A percentile compares a stretch with the other conserved stretches of the same genome.
phyloP scores from a whole-genome alignment of 2,113 vertebrate species.

The Solea senegalensis region DNA sequence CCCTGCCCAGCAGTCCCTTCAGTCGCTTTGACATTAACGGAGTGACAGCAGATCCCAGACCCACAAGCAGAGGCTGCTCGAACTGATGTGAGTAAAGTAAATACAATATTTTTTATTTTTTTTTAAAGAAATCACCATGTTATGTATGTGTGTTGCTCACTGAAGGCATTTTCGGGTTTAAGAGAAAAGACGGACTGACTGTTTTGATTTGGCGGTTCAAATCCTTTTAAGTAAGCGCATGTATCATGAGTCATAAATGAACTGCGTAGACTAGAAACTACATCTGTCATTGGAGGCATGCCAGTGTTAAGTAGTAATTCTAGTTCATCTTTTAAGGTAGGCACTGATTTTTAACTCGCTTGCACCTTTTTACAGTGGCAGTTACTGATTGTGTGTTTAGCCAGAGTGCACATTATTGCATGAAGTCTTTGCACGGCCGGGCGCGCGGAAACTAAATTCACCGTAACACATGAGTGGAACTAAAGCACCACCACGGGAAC shows the following conservation, averaged over 20 bases:
- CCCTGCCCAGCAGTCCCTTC: slow-evolving; percentile 40
- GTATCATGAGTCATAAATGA: no score
- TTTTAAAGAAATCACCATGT: no score
- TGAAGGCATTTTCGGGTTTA: no score
- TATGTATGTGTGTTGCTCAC: no score
- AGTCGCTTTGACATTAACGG: slow-evolving; percentile 36
- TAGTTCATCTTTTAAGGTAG: not conserved
- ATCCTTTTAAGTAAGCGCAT: no score
- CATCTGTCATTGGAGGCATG: no score
- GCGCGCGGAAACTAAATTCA: slow-evolving; percentile 6
- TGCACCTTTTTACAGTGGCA: not conserved
- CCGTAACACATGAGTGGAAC: slow-evolving; percentile 20
- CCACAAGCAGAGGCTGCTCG: slow-evolving; percentile 11
- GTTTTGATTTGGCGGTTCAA: no score
- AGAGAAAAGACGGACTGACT: no score
- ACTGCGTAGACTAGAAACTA: no score
- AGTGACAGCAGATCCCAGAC: slow-evolving; percentile 46
- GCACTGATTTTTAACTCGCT: not conserved
- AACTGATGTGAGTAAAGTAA: slow-evolving; percentile 26
- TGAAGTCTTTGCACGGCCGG: slow-evolving; percentile 9
- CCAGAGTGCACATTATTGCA: slow-evolving; percentile 5
- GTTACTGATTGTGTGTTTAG: not conserved
- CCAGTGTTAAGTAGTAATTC: not conserved
- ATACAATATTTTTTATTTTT: not conserved
- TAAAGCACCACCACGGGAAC: slow-evolving; percentile 51